Base-by-base conservation (phyloP, 2,888 invertebrate species). In the Andrena dorsata region DNA sequence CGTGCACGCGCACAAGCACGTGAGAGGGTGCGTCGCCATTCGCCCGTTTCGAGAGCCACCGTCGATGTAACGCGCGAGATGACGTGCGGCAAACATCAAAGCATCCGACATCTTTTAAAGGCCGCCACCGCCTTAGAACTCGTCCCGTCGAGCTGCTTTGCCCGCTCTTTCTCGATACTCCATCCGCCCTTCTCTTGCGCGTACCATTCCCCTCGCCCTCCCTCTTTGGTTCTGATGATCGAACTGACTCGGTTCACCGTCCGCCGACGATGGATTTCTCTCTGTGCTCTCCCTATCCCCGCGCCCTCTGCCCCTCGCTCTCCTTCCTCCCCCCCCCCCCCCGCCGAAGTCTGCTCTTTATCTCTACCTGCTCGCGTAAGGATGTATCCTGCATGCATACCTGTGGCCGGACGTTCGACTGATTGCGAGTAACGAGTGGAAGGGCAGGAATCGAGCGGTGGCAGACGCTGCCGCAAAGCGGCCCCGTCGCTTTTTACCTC, bases 11-110 rank as follows among this genome's bases (percentile, higher is more conserved):
- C 35, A 23, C 63, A 58, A 47, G 16, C 47, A 60, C 41, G n/a
- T 41, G 68, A 7, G 56, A 47, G 85, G 78, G 80, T 86, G 76
- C 81, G 80, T 80, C 63, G 83, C 82, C 83, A 82, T 84, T 83
- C 83, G 88, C 56, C 70, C 69, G 78, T 53, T 74, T 72, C 79
- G 56, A 56, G 56, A 71, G 74, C 71, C 69, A 58, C 72, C 76
- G 74, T 16, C 72, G 76, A 81, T 80, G 86, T 88, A 88, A 86
- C 88, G 88, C 89, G 80, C 77, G 81, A 86, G 87, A 90, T 87
- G 87, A 89, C 85, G 78, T 82, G 88, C 91, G 91, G 91, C 80
- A 72, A 89, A 91, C 85, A 90, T 91, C 91, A 91, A 91, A 91
- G 91, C 80, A 61, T 60, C 80, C 85, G 86, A 84, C 88, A 87